Evolutionary conservation across 2,888 invertebrate genomes (phyloP).

Genomic region (Drosophila helvetica): DNA sequence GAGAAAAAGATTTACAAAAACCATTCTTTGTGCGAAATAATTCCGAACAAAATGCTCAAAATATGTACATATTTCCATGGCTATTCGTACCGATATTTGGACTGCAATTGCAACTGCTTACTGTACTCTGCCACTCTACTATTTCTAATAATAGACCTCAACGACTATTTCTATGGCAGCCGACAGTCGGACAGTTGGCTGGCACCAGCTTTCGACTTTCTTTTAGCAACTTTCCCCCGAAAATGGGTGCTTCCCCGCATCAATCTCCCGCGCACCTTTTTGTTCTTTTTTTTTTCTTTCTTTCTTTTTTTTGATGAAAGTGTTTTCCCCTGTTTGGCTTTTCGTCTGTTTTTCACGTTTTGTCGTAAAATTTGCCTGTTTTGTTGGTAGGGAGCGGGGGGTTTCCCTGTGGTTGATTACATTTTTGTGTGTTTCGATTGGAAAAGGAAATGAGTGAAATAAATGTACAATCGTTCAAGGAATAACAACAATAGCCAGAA

Average conservation of each 20-base stretch:
- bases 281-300: no score
- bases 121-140: neutral
- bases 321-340: neutral
- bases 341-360: neutral
- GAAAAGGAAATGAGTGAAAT: neutral
- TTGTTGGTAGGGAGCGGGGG: neutral
- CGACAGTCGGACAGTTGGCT: neutral
- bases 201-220: neutral
- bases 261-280: neutral
- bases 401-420: neutral
- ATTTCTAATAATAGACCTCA: neutral
- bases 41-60: no score
- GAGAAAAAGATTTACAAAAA: no score
- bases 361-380: neutral
- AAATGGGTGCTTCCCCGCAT: neutral
- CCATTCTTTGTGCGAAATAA: no score
- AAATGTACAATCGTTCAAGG: slow-evolving; percentile 5
- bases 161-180: neutral
- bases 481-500: slow-evolving; percentile 8
- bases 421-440: neutral
- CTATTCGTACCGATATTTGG: no score
- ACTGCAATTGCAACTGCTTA: no score
- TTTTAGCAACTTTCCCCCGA: neutral
- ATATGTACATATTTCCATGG: no score
- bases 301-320: neutral